Base-by-base conservation (phyloP, 2,113 vertebrate genomes). In the Neodon shergylaensis region DNA sequence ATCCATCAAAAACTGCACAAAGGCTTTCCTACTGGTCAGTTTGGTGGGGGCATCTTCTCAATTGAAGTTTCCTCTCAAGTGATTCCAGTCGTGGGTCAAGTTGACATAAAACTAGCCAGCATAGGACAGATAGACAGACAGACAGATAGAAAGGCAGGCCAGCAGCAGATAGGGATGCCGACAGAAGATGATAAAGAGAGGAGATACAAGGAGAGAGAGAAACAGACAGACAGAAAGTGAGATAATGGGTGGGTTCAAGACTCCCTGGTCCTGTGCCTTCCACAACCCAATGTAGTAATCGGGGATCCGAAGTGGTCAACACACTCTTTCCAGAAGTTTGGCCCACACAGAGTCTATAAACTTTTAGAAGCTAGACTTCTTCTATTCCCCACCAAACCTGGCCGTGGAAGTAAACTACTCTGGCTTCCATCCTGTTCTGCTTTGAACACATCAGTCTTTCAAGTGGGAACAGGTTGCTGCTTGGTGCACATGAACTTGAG, bases 241-340 rank as follows among this genome's bases (percentile, higher is more conserved):
- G 39, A 65, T 65, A 39, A 44, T 44, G 0, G 54, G 61, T 65
- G 58, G 24, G 39, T 44, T 7, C 0, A 1, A 16, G 77, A 36
- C 24, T 39, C 65, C 22, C 4, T 19, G 1, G 33, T 44, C 42
- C 58, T 63, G 33, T 39, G 66, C 39, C 63, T 2, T 36, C 12
- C 19, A 73, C 26, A 49, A 14, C 3, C 52, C 2, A 8, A 9
- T 1, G 7, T 10, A 74, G 26, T 52, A 14, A 1, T 3, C 8
- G 31, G 44, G 22, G 0, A 84, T 42, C 49, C 49, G 52, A 5
- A 83, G 28, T 33, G 49, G 47, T 14, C 61, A 91, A 31, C 4
- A 47, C 24, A n/a, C 31, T 89, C 39, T 86, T 87, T 54, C 79
- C 8, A 97, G 87, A 90, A 79, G 44, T 63, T 58, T 83, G 87